Conservation (phyloP, 2,113 vertebrate genomes). For the Oxyura jamaicensis region DNA sequence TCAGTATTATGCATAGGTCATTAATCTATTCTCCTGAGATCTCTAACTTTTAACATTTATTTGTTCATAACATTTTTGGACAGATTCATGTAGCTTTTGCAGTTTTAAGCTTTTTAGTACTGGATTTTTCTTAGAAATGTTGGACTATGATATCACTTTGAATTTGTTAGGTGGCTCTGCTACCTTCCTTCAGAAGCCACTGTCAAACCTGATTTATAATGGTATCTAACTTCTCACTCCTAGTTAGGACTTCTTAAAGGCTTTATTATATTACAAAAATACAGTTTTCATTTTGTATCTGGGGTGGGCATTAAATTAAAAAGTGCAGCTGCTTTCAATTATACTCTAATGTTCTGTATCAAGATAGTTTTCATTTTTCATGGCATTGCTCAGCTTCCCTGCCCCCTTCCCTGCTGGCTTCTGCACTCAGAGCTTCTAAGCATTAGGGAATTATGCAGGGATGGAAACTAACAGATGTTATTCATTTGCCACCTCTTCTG, state of each 20-base stretch:
- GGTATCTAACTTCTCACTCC: neutral
- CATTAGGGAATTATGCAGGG: neutral
- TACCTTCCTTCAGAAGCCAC: neutral
- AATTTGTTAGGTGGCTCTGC: neutral
- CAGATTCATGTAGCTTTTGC: neutral
- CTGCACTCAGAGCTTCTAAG: neutral
- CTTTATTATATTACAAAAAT: constrained; percentile 6
- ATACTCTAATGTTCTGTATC: neutral
- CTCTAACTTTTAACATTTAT: neutral
- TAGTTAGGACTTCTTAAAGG: neutral
- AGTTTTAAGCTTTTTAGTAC: neutral
- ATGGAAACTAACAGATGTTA: neutral
- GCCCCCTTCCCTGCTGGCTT: neutral
- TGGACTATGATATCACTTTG: neutral
- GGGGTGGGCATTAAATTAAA: neutral
- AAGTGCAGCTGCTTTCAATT: constrained; percentile 29
- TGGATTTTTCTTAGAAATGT: neutral
- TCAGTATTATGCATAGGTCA: neutral
- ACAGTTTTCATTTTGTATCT: neutral
- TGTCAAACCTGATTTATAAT: neutral
- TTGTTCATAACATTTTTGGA: neutral
- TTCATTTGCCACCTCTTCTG: neutral
- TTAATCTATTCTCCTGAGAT: neutral
- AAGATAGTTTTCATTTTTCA: constrained; percentile 8
- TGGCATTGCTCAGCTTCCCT: neutral